Evolutionary conservation across 2,113 vertebrate species (phyloP).

Genomic region (Poeciliopsis prolifica): DNA sequence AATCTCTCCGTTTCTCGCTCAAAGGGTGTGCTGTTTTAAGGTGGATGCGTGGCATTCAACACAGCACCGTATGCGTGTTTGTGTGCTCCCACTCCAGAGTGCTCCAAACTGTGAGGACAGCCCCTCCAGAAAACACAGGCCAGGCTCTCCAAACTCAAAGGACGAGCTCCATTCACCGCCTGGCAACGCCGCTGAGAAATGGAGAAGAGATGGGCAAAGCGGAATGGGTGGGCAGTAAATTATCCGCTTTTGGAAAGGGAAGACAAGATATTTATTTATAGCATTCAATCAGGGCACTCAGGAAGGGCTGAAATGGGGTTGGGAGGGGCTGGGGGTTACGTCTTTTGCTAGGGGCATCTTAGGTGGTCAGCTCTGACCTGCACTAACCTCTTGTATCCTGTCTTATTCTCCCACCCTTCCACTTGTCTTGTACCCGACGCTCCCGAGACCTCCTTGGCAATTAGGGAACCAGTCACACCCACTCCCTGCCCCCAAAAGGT

Average conservation of each 20-base stretch:
- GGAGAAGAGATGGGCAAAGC: constrained; percentile 71
- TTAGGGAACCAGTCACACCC: constrained; percentile 89
- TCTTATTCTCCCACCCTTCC: constrained; percentile 88
- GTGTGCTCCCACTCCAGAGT: constrained; percentile 76
- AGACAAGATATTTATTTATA: constrained; percentile 80
- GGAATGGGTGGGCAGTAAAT: constrained; percentile 79
- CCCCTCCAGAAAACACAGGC: constrained; percentile 77
- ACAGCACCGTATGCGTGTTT: constrained; percentile 58
- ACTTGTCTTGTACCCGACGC: constrained; percentile 84
- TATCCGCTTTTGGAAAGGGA: constrained; percentile 65
- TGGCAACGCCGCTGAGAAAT: constrained; percentile 75
- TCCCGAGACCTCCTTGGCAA: constrained; percentile 97
- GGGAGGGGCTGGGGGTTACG: constrained; percentile 44
- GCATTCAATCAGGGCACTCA: constrained; percentile 66
- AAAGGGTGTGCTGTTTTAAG: constrained; percentile 33
- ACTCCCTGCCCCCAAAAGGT: constrained; percentile 80
- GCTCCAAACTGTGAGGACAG: constrained; percentile 75
- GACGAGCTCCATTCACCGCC: constrained; percentile 68
- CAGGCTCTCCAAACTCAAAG: constrained; percentile 76
- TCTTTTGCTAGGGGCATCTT: constrained; percentile 84
- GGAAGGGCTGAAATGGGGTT: constrained; percentile 46
- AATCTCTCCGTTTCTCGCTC: constrained; percentile 28
- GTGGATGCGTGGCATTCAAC: constrained; percentile 65
- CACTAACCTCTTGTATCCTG: constrained; percentile 93
- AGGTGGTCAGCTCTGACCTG: constrained; percentile 93